These are phyloP conservation scores for Helicolenus hilgendorfi DNA, from an alignment of 2,797 vertebrate species.

Conservation along the genomic window DNA sequence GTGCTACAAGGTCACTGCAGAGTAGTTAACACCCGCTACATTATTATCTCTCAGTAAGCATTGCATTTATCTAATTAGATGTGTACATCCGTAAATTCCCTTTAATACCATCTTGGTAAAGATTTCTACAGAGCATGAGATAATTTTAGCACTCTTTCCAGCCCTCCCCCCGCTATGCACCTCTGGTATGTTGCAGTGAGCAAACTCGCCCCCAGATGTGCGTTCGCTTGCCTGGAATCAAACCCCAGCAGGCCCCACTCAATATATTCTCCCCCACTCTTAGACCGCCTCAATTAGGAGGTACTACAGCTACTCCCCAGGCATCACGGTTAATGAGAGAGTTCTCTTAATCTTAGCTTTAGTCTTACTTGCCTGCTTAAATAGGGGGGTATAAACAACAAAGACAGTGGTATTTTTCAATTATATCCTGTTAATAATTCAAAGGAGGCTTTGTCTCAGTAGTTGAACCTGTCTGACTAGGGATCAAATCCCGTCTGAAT, in stretches of 20 bases:
- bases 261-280: conserved; percentile 40
- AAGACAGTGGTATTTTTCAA: conserved; percentile 47
- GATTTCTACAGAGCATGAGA: conserved; percentile 7
- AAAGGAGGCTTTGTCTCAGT: conserved; percentile 42
- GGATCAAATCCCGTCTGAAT: conserved; percentile 48
- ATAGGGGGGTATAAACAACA: conserved; percentile 43
- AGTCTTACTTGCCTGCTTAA: conserved; percentile 56
- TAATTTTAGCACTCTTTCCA: not conserved
- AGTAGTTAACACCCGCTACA: not conserved
- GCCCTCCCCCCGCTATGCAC: not conserved
- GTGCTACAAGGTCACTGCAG: conserved; percentile 30
- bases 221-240: conserved; percentile 34
- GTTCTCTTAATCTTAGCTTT: conserved; percentile 63
- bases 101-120: not conserved
- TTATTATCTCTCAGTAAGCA: not conserved
- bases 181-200: not conserved
- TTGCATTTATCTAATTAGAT: conserved; percentile 8
- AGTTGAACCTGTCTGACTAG: conserved; percentile 50
- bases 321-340: conserved; percentile 65
- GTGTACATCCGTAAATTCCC: conserved; percentile 26
- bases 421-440: conserved; percentile 60
- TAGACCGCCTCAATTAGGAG: conserved; percentile 59
- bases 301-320: conserved; percentile 48
- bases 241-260: conserved; percentile 40
- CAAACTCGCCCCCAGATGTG: conserved; percentile 17